A percentile compares a stretch with the other conserved stretches of the same genome.
These are phyloP conservation scores for Caloenas nicobarica DNA, from an alignment of 2,113 vertebrate genomes.

Conservation along the genomic window DNA sequence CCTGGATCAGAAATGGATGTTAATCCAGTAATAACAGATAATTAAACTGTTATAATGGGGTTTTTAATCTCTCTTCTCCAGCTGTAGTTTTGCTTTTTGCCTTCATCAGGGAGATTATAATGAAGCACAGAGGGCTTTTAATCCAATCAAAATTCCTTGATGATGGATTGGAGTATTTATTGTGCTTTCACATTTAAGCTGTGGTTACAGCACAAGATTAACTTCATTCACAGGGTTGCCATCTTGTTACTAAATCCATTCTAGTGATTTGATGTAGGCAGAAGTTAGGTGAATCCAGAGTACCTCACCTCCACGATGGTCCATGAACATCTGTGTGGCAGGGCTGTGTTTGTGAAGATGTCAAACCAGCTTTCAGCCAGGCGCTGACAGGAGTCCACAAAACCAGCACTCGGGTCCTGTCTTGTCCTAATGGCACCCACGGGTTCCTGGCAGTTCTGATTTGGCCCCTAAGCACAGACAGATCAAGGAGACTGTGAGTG, in stretches of 20 bases:
- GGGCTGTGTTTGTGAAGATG: background rate
- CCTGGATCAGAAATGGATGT: constrained; percentile 31
- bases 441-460: background rate
- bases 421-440: background rate
- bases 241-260: background rate
- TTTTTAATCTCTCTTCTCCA: constrained; percentile 36
- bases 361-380: background rate
- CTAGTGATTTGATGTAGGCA: background rate
- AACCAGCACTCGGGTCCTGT: background rate
- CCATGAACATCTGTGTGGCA: background rate
- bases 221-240: background rate
- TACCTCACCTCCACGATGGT: background rate
- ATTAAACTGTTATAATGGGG: constrained; percentile 6
- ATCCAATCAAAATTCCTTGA: constrained; percentile 30
- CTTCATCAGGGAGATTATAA: constrained; percentile 25
- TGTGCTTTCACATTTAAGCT: background rate
- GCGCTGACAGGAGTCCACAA: fast-evolving
- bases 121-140: constrained; percentile 3
- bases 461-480: background rate
- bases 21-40: constrained; percentile 38
- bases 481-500: background rate
- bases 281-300: background rate
- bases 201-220: background rate
- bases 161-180: background rate
- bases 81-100: background rate